phyloP scores from a whole-genome alignment of 2,797 vertebrate species.

The Channa striata region DNA sequence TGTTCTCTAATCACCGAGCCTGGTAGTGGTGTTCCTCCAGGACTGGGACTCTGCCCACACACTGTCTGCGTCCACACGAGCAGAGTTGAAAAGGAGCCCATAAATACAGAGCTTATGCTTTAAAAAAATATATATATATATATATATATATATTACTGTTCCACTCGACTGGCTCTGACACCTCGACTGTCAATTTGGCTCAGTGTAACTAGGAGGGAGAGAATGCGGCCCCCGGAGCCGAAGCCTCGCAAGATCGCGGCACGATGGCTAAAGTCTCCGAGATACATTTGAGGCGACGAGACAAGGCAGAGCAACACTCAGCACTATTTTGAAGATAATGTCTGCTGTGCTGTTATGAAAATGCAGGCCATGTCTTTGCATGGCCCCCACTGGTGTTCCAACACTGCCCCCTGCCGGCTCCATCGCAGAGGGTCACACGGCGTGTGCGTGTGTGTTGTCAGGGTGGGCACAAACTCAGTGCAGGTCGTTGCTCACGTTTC shows the following conservation, averaged over 20 bases:
- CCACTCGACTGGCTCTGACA: slow-evolving; percentile 54
- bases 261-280: slow-evolving; percentile 57
- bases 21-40: slow-evolving; percentile 38
- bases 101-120: slow-evolving; percentile 41
- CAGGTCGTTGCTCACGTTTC: too few species aligned
- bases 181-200: slow-evolving; percentile 49
- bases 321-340: slow-evolving; percentile 74
- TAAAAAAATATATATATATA: not conserved
- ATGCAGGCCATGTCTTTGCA: slow-evolving; percentile 43
- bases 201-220: slow-evolving; percentile 15
- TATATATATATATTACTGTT: slow-evolving; percentile 42
- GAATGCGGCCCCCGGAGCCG: slow-evolving; percentile 19
- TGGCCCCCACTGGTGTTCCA: slow-evolving; percentile 10
- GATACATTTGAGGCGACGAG: slow-evolving; percentile 58
- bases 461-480: too few species aligned
- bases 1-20: slow-evolving; percentile 29
- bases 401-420: slow-evolving; percentile 71
- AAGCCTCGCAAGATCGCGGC: slow-evolving; percentile 40
- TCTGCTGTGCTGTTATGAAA: slow-evolving; percentile 58
- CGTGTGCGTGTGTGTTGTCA: too few species aligned
- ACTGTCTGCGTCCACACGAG: slow-evolving; percentile 42
- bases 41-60: slow-evolving; percentile 55
- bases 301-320: slow-evolving; percentile 72
- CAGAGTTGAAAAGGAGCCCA: slow-evolving; percentile 40
- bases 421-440: not conserved